Evolutionary conservation across 2,113 vertebrate genomes (phyloP).

Genomic region (Vulpes vulpes): DNA sequence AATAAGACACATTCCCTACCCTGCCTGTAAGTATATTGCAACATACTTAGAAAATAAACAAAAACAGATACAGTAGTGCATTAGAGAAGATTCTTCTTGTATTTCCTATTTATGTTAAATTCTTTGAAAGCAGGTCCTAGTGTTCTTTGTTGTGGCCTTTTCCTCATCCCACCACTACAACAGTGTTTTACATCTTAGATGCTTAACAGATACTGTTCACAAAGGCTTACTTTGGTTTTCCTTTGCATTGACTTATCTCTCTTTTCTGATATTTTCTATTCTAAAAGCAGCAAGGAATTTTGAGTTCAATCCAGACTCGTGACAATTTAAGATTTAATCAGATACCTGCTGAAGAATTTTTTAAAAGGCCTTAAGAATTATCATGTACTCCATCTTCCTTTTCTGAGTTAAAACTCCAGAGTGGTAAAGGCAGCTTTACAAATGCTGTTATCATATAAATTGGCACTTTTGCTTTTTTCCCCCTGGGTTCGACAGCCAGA

Average conservation of each 20-base stretch:
- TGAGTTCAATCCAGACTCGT: constrained; percentile 25
- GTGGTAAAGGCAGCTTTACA: constrained; percentile 32
- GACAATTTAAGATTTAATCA: constrained; percentile 42
- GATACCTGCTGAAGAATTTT: neutral
- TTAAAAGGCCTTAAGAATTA: neutral
- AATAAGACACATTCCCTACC: neutral
- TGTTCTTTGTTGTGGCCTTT: neutral
- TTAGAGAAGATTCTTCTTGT: neutral
- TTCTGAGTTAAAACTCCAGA: constrained; percentile 21
- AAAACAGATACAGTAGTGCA: neutral
- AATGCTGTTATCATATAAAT: neutral
- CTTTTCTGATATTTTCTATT: neutral
- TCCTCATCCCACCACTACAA: neutral
- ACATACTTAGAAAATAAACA: neutral
- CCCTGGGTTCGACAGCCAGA: neutral
- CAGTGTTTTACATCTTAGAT: neutral
- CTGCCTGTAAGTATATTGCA: neutral
- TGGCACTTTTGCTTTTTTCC: neutral
- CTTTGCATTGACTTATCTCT: neutral
- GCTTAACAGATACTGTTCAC: neutral
- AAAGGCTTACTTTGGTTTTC: constrained; percentile 18
- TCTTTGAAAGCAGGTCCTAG: neutral
- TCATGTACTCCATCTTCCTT: constrained; percentile 32
- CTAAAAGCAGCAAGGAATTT: constrained; percentile 43
- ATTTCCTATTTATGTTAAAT: neutral